Evolutionary conservation across 2,113 vertebrate species (phyloP), one percentile per base, ranked within the genome.

Genomic region (Hiodon tergisus): DNA sequence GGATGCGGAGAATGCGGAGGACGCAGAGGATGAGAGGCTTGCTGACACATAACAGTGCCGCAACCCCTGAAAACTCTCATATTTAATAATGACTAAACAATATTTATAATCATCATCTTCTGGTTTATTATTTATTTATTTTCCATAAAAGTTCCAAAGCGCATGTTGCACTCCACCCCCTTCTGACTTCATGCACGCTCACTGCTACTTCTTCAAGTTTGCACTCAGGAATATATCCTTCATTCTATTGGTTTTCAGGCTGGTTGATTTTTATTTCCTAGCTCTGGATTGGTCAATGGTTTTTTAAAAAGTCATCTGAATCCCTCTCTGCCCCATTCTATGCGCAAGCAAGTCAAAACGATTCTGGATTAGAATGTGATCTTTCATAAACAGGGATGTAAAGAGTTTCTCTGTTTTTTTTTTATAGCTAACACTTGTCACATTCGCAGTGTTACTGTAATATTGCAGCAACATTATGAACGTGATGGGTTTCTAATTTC

Each of bases 201-300:
- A 92, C 91, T 73, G 85, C 91, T 91, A 90, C 94, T 92, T 89
- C 87, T 88, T 90, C 92, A 91, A 91, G 91, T 95, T 95, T 94
- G 94, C 93, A 95, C 96, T 98, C 96, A 99, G 96, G 96, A 97
- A 96, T 95, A 92, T 84, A 79, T 83, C 86, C 82, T 86, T 81
- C 87, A 87, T 88, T 87, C 83, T 79, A 75, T 73, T 67, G 53
- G 57, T 10, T 71, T 71, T 10, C 48, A 71, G 46, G 55, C 70
- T 54, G 31, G 31, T 59, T 58, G 31, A 10, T 48, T 58, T 6
- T 75, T 11, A 13, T 59, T 68, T 68, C 54, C 81, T 81, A 75
- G 54, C 83, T 82, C 79, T 85, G 69, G 80, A 75, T 78, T 63
- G 76, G 60, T 60, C 46, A 31, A 52, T 71, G 76, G 58, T 78